Percentiles rank a stretch among this genome's conserved stretches.
Evolutionary conservation across 2,888 invertebrate species (phyloP).

Genomic region (Drosophila ustulata): DNA sequence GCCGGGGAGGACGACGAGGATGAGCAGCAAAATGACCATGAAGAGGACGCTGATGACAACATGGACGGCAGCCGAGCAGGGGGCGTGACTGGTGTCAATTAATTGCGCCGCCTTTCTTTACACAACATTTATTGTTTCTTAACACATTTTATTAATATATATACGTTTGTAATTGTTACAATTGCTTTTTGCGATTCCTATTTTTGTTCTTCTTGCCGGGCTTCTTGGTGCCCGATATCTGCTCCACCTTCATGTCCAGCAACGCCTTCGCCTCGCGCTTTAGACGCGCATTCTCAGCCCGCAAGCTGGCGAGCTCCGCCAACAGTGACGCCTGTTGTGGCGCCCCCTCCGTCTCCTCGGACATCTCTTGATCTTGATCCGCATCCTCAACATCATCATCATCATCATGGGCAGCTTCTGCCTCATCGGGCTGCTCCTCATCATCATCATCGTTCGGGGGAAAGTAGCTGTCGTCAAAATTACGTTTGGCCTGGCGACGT

Average conservation of each 20-base stretch:
- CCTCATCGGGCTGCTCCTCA: background rate
- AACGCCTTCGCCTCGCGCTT: slow-evolving; percentile 20
- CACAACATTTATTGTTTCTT: slow-evolving; percentile 13
- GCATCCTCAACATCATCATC: slow-evolving; percentile 5
- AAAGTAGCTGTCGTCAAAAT: slow-evolving; percentile 22
- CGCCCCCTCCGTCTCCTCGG: background rate
- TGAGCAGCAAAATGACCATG: slow-evolving; percentile 23
- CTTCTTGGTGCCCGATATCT: background rate
- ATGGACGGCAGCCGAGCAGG: slow-evolving; percentile 30
- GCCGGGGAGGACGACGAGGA: slow-evolving; percentile 17
- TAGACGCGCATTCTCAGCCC: slow-evolving; percentile 31
- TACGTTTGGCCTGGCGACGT: background rate
- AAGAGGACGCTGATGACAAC: slow-evolving; percentile 31
- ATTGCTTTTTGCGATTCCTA: slow-evolving; percentile 16
- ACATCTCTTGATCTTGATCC: background rate
- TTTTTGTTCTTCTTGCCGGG: slow-evolving; percentile 18
- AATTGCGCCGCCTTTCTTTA: background rate
- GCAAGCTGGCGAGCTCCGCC: slow-evolving; percentile 23
- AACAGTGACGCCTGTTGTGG: background rate
- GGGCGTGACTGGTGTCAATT: slow-evolving; percentile 28
- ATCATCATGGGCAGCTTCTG: background rate
- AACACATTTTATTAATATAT: slow-evolving; percentile 15
- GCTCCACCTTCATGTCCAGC: slow-evolving; percentile 5
- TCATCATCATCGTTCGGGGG: background rate
- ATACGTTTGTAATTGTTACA: slow-evolving; percentile 31